phyloP scores from a whole-genome alignment of 2,113 vertebrate species.

The Columbina picui region DNA sequence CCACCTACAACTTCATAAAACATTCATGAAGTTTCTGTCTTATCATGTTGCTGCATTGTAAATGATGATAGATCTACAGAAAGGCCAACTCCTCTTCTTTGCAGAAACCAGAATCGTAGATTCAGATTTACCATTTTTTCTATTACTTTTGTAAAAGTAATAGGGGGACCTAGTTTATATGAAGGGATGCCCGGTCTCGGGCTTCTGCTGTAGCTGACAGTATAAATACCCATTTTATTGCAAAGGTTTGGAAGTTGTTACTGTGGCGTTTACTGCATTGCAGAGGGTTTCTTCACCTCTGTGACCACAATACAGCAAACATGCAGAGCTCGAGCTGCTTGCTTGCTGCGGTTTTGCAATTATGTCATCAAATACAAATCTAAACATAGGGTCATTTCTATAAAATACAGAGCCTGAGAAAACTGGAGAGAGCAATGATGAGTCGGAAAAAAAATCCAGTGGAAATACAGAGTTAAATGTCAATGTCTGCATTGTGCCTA shows the following conservation, averaged over 20 bases:
- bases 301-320: neutral
- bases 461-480: slow-evolving; percentile 42
- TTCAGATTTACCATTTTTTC: neutral
- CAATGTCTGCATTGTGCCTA: slow-evolving; percentile 52
- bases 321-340: neutral
- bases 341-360: neutral
- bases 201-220: neutral
- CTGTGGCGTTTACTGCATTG: neutral
- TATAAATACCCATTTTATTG: neutral
- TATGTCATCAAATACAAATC: neutral
- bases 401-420: neutral
- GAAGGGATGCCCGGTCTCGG: neutral
- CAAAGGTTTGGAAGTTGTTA: neutral
- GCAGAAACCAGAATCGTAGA: neutral
- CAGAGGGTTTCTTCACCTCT: neutral
- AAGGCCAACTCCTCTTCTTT: neutral
- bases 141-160: neutral
- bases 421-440: neutral
- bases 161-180: neutral
- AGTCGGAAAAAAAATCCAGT: neutral
- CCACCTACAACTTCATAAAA: slow-evolving; percentile 22
- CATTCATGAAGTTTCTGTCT: neutral
- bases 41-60: neutral
- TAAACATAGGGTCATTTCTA: slow-evolving; percentile 17
- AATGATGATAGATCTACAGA: neutral